Evolutionary conservation across 2,113 vertebrate species (phyloP), one percentile per base, ranked within the genome.

Genomic region (Corynorhinus townsendii): DNA sequence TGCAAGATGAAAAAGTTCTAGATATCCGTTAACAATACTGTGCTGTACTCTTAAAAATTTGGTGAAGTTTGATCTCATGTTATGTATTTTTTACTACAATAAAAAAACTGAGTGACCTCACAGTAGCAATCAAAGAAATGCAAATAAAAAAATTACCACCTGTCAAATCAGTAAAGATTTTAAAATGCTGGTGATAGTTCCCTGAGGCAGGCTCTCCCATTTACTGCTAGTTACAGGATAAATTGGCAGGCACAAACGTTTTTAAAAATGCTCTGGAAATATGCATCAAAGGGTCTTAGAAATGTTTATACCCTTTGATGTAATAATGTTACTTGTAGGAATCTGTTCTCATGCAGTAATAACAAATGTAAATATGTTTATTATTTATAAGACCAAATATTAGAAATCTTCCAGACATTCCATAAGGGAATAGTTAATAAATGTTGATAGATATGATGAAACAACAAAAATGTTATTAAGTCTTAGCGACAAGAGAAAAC

Each of bases 61-160:
- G 8, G 72, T 68, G 52, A 88, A 68, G 35, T 12, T 11, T 45
- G 54, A 33, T 68, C 40, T 93, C 35, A 19, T 43, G 5, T 43
- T 68, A 35, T 10, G 43, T 72, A 10, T 47, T 45, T 54, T 68
- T 52, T 89, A 40, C 28, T 45, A 89, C 11, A 72, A 45, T 76
- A 28, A 93, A 91, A 47, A 93, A 79, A 45, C 7, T 52, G 45
- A 90, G 56, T 20, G n/a, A 72, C 7, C 14, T 90, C 54, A 86
- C 19, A 91, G 88, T 35, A 71, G 11, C 24, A 95, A 84, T 72
- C 45, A 92, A 73, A 82, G 69, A 88, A 68, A 95, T 66, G 47
- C 80, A 95, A 79, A 92, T 66, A 76, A 91, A 94, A 96, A 84
- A 76, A 80, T 77, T 69, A 85, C 72, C 76, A 89, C 84, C 90